Evolutionary conservation across 2,797 vertebrate species (phyloP).

Genomic region (Leuciscus waleckii): DNA sequence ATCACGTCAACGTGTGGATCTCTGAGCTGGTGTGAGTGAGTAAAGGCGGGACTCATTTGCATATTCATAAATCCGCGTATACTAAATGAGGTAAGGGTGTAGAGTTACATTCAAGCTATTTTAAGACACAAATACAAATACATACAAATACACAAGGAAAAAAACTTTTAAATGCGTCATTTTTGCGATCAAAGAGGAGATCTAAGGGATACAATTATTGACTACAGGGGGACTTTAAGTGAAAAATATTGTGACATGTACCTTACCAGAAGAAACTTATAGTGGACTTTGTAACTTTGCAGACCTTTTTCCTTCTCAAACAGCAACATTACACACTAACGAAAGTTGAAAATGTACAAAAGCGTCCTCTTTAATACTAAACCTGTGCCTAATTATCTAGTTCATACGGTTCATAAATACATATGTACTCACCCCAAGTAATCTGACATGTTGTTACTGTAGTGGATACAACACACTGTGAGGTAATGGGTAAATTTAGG

Average conservation of each 20-base stretch:
- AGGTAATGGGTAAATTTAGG: not conserved
- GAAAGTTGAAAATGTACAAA: not conserved
- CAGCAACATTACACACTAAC: not conserved
- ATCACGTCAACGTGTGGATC: too few species aligned
- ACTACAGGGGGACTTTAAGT: not conserved
- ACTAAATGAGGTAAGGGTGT: too few species aligned
- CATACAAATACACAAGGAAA: too few species aligned
- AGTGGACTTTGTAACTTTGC: not conserved
- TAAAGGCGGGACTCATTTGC: too few species aligned
- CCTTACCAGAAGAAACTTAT: not conserved
- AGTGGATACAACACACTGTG: not conserved
- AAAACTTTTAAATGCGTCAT: too few species aligned
- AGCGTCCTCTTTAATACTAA: not conserved
- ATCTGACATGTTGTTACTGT: not conserved
- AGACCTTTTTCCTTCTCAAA: not conserved
- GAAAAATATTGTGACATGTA: not conserved
- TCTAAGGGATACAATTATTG: too few species aligned
- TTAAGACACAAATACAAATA: too few species aligned
- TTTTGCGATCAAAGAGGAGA: too few species aligned
- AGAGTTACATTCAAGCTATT: too few species aligned
- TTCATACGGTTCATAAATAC: not conserved
- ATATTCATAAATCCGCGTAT: too few species aligned
- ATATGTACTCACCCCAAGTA: not conserved
- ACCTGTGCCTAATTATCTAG: not conserved
- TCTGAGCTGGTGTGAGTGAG: too few species aligned